Evolutionary conservation across 92 coral and sea anemone genomes (phyloP), one percentile per base, ranked within the genome.

Genomic region (Epizoanthus illoricatus): DNA sequence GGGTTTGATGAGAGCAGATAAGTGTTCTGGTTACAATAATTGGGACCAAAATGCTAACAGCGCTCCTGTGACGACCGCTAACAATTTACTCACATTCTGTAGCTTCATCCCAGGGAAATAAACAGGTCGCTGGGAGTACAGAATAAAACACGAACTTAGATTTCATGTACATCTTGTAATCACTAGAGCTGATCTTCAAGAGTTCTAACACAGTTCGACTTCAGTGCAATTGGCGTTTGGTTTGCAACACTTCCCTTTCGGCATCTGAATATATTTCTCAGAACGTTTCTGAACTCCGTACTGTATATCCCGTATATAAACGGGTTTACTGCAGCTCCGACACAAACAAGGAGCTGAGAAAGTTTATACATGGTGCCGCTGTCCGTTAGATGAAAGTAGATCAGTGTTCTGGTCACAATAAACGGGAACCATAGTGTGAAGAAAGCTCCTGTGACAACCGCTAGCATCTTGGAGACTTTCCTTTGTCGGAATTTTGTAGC

Each of bases 351-450:
- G 52, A 68, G 73, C 42, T 68, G 73, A 4, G 73, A 68, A 52
- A 68, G 42, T 39, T 43, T 68, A 40, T 33, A 68, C 21, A 39
- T 19, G 11, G 73, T 68, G 17, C 42, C 45, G 19, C 42, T 68
- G 21, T 68, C 52, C 42, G 73, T 68, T 68, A 68, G 18, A 68
- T 68, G 73, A n/a, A 68, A 68, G 21, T 68, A 68, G 16, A 68
- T 18, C 12, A 68, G 73, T 68, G 73, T 68, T 16, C 73, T 39
- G 18, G n/a, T 68, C 42, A 39, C 73, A 68, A 68, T 68, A 12
- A 68, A 68, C n/a, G 73, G 73, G 13, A 68, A 15, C 73, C 73
- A 68, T 28, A 68, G 73, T 3, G 52, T n/a, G 12, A 68, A 68
- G 73, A 68, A 68, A 15, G 43, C 11, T 68, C 73, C 73, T 19